Evolutionary conservation across 1,140 invertebrate species (phyloP).

Genomic region (Sitophilus oryzae): DNA sequence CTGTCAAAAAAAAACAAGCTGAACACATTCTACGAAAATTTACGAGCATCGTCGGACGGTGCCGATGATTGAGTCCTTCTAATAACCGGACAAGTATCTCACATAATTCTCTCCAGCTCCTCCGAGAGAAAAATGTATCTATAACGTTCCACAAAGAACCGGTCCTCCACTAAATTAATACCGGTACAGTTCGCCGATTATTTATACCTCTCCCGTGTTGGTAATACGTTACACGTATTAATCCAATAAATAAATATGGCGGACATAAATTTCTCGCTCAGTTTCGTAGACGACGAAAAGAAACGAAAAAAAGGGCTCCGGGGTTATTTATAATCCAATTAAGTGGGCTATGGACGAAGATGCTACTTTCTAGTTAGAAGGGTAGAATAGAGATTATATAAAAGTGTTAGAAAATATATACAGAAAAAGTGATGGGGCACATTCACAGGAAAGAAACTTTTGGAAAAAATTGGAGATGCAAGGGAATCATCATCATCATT

Average conservation of each 20-base stretch:
- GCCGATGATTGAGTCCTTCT: conserved; percentile 11
- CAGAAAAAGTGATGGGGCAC: too few species aligned
- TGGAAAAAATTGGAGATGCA: too few species aligned
- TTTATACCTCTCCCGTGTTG: conserved; percentile 46
- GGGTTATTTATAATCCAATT: conserved; percentile 46
- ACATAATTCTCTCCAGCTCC: conserved; percentile 15
- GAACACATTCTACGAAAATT: too few species aligned
- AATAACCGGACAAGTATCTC: conserved; percentile 24
- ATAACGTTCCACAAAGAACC: conserved; percentile 40
- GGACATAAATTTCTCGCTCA: conserved; percentile 41
- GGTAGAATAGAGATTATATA: too few species aligned
- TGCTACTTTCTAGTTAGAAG: too few species aligned
- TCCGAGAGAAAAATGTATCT: conserved; percentile 33
- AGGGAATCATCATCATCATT: too few species aligned
- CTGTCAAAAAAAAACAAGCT: too few species aligned
- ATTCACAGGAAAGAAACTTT: too few species aligned
- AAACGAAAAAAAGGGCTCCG: conserved; percentile 26
- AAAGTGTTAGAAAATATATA: too few species aligned
- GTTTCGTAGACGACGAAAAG: conserved; percentile 29
- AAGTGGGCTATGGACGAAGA: conserved; percentile 23
- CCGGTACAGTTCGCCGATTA: conserved; percentile 44
- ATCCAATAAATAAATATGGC: conserved; percentile 47
- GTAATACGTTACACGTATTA: conserved; percentile 47
- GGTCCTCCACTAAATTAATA: conserved; percentile 45
- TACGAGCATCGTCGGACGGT: neutral